Evolutionary conservation across 2,888 invertebrate species (phyloP).

Genomic region (Sphinx pinastri): DNA sequence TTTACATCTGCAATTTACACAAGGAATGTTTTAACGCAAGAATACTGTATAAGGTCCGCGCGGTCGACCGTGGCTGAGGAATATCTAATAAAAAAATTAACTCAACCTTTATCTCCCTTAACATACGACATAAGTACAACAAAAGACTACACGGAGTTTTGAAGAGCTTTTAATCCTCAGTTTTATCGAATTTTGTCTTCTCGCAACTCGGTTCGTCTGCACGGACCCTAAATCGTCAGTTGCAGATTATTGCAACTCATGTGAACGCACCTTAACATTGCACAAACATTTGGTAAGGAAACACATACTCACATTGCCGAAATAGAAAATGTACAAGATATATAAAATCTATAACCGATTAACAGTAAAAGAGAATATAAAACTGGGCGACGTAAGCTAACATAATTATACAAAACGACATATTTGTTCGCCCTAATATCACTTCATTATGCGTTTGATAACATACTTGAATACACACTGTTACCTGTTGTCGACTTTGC

Average conservation of each 20-base stretch:
- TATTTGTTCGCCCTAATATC: constrained; percentile 31
- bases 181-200: too few species aligned
- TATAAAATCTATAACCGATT: constrained; percentile 23
- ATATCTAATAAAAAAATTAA: too few species aligned
- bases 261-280: too few species aligned
- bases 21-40: not conserved
- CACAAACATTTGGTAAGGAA: not conserved
- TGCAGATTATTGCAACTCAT: too few species aligned
- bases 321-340: constrained; percentile 14
- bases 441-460: constrained; percentile 34
- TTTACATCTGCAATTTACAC: not conserved
- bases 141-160: too few species aligned
- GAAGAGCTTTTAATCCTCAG: too few species aligned
- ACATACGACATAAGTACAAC: too few species aligned
- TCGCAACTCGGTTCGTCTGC: too few species aligned
- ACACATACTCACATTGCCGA: not conserved
- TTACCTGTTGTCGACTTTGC: too few species aligned
- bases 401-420: constrained; percentile 62
- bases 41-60: not conserved
- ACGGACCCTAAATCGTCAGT: too few species aligned
- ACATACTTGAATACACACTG: constrained; percentile 32
- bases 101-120: too few species aligned
- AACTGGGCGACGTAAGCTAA: constrained; percentile 31
- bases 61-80: too few species aligned
- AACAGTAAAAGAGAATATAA: constrained; percentile 19